Evolutionary conservation across 2,888 invertebrate species (phyloP), one percentile per base, ranked within the genome.

Genomic region (Parnassius orleans): DNA sequence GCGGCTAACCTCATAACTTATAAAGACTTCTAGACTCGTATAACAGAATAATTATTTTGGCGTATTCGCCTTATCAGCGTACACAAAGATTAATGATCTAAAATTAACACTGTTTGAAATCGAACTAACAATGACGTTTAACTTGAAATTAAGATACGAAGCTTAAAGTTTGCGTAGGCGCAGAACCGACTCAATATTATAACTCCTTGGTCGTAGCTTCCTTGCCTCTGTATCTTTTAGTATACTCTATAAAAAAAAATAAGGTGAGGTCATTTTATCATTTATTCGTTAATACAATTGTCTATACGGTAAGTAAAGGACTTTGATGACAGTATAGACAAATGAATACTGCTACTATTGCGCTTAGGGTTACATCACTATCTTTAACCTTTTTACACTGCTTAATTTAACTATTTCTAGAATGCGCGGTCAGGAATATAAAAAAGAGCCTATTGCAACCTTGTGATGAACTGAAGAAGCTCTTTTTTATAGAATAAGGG

Each of bases 181-280:
- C 74, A 69, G 73, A 72, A 75, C 75, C 69, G 71, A 61, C 68
- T 73, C 73, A 83, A 80, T 77, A 79, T 81, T 83, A 83, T 78
- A 79, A 84, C 83, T 79, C 81, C 84, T 71, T 76, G 74, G 72
- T 75, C 57, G 66, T 70, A 77, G 74, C 77, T 81, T 79, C 76
- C 71, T 67, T 68, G 69, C 69, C 61, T 58, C 65, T 44, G 70
- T 83, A 83, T 81, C 81, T 80, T 75, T 77, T 66, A 74, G 71
- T 65, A 60, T 65, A 64, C 61, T 58, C 63, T 47, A 53, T 51
- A 47, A 63, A 64, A 63, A 64, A 57, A 51, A 12, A 53, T 44
- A 53, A 15, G 53, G 53, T 54, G 53, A 62, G 54, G 54, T 54
- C 44, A 58, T 62, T 58, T 48, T 19, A 47, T 55, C 59, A 58